phyloP scores from a whole-genome alignment of 2,797 vertebrate species.

The Agapornis canus region DNA sequence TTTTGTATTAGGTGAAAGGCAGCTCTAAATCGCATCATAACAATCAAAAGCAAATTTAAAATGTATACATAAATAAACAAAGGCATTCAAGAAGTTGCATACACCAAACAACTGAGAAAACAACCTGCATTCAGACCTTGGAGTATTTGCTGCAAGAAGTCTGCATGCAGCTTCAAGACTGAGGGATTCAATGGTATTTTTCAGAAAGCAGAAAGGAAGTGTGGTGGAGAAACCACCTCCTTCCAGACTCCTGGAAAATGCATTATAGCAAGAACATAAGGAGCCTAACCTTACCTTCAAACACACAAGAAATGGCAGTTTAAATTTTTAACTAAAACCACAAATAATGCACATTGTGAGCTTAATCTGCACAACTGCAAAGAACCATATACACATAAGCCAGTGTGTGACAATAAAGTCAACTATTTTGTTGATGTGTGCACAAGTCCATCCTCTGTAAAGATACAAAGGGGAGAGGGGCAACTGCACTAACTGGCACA shows the following conservation, averaged over 20 bases:
- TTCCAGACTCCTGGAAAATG: background rate
- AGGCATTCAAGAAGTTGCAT: background rate
- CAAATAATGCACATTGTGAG: background rate
- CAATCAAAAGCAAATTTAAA: background rate
- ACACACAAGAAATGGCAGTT: background rate
- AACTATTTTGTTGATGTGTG: background rate
- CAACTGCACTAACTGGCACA: background rate
- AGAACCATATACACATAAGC: background rate
- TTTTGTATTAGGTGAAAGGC: background rate
- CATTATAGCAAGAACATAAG: background rate
- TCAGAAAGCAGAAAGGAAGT: background rate
- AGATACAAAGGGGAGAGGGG: rapidly evolving
- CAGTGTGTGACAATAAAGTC: background rate
- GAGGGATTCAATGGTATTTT: background rate
- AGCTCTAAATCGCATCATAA: background rate
- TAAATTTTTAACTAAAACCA: background rate
- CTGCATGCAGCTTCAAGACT: background rate
- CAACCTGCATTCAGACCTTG: background rate
- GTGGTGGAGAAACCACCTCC: background rate
- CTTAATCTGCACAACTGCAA: background rate
- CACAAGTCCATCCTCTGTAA: background rate
- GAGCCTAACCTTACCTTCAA: background rate
- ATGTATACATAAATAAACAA: rapidly evolving
- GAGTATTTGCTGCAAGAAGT: background rate
- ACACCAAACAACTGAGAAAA: background rate